Conservation (phyloP, 2,113 vertebrate genomes). For the Crypturellus undulatus region DNA sequence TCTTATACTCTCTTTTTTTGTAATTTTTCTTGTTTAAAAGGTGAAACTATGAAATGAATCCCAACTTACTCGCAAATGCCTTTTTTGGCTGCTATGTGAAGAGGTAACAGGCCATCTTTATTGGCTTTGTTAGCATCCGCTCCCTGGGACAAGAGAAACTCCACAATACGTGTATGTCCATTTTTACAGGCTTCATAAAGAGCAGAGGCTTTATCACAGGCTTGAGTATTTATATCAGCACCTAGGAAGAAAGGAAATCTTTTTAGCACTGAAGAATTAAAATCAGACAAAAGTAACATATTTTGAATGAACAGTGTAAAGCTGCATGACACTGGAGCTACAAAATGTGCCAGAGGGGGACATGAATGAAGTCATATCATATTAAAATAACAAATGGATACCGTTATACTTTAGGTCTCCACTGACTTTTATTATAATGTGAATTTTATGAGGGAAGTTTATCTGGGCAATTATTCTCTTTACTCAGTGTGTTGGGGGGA, state of each 20-base stretch:
- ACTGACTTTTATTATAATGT: neutral
- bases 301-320: neutral
- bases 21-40: neutral
- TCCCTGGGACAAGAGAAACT: slow-evolving; percentile 87
- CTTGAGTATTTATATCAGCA: slow-evolving; percentile 90
- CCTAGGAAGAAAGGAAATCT: slow-evolving; percentile 74
- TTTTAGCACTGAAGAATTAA: neutral
- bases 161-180: slow-evolving; percentile 81
- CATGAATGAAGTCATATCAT: neutral
- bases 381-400: neutral
- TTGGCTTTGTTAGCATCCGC: slow-evolving; percentile 91
- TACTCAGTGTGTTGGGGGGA: neutral
- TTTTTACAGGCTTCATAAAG: slow-evolving; percentile 94
- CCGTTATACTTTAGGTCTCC: neutral
- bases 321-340: neutral
- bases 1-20: neutral
- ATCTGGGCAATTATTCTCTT: neutral
- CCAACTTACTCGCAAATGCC: slow-evolving; percentile 86
- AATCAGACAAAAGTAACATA: neutral
- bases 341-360: neutral
- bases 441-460: neutral
- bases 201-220: slow-evolving; percentile 87
- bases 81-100: slow-evolving; percentile 89
- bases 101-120: slow-evolving; percentile 87
- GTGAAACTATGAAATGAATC: neutral